Conservation (phyloP, 1,140 invertebrate genomes). For the Meloidogyne hapla region DNA sequence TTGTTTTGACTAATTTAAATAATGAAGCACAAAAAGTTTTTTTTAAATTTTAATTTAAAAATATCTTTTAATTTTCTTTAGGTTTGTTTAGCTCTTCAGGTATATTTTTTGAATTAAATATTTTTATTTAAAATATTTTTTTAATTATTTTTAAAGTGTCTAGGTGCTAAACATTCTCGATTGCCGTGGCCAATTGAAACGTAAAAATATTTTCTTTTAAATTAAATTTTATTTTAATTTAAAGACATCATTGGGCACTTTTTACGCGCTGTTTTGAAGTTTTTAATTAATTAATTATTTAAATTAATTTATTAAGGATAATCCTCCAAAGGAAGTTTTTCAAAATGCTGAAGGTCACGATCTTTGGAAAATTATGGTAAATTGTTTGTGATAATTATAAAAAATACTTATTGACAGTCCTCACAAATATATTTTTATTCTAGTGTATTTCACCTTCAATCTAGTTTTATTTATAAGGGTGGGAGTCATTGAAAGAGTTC, state of each 20-base stretch:
- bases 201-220: not conserved
- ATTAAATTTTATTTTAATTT: not conserved
- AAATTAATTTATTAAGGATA: slow-evolving; percentile 8
- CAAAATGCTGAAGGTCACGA: slow-evolving; percentile 50
- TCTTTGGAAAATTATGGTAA: slow-evolving; percentile 50
- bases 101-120: not conserved
- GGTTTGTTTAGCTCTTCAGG: slow-evolving; percentile 45
- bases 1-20: slow-evolving; percentile 48
- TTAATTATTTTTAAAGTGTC: slow-evolving; percentile 33
- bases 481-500: too few species aligned
- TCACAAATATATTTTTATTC: too few species aligned
- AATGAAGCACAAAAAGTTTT: slow-evolving; percentile 49
- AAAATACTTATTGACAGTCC: too few species aligned
- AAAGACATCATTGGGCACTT: slow-evolving; percentile 38
- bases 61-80: slow-evolving; percentile 9
- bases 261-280: slow-evolving; percentile 53
- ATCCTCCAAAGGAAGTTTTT: slow-evolving; percentile 46
- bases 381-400: too few species aligned
- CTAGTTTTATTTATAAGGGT: too few species aligned
- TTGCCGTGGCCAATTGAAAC: slow-evolving; percentile 36
- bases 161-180: slow-evolving; percentile 45
- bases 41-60: not conserved
- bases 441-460: too few species aligned
- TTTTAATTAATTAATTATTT: slow-evolving; percentile 3
- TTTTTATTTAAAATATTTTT: not conserved